A percentile compares a stretch with the other conserved stretches of the same genome.
phyloP scores from a whole-genome alignment of 2,113 vertebrate genomes.

The Malurus elegans region DNA sequence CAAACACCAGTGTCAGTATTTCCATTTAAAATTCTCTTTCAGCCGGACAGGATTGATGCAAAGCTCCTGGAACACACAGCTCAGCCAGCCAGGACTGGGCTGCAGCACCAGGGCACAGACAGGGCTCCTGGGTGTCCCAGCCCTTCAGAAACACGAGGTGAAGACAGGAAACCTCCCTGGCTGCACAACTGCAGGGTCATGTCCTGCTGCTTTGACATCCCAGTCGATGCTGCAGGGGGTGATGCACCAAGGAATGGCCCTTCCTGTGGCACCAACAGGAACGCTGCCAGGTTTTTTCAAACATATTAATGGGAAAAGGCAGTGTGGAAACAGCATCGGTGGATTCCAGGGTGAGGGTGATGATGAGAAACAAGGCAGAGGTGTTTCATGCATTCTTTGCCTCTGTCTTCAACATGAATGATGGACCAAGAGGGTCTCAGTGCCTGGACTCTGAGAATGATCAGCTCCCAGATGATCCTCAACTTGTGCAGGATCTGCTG shows the following conservation, averaged over 20 bases:
- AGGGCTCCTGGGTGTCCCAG: background rate
- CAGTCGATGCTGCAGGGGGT: background rate
- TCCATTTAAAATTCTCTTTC: background rate
- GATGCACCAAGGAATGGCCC: background rate
- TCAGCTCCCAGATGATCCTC: accelerated
- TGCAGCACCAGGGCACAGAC: accelerated
- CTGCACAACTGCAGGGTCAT: background rate
- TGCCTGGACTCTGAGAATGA: background rate
- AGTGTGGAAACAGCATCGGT: background rate
- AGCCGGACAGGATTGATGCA: background rate
- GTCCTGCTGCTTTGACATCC: background rate
- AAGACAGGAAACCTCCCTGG: background rate
- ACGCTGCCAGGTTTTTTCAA: background rate
- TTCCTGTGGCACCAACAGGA: background rate
- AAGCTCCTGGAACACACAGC: background rate
- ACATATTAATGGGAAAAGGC: background rate
- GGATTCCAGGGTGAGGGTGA: background rate
- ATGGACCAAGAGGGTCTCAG: background rate
- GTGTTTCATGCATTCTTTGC: background rate
- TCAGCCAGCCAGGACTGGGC: background rate
- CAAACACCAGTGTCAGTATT: background rate
- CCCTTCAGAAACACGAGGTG: background rate
- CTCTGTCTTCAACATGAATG: background rate
- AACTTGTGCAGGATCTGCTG: background rate
- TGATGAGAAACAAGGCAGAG: background rate